Base-by-base conservation (phyloP, 2,797 vertebrate species). In the Bovichtus diacanthus region DNA sequence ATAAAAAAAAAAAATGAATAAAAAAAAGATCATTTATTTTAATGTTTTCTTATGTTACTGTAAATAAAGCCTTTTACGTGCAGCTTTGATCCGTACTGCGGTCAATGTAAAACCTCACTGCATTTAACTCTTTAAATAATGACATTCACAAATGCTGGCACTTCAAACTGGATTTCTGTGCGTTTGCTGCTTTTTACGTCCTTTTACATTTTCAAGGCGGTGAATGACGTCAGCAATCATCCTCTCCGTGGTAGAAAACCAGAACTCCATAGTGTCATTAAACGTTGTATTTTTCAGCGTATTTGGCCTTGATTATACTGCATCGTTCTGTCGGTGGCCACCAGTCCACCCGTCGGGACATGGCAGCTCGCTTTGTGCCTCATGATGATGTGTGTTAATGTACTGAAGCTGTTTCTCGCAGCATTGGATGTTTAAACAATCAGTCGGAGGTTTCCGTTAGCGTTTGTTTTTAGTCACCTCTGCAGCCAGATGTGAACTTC, bases 331-430 rank as follows among this genome's bases (percentile, higher is more conserved):
- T 69, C 31, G 36, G 27, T n/a, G 38, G n/a, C 74, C 34, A 0
- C 29, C 61, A 1, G 31, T 41, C 65, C 54, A 81, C 59, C 3
- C 46, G 67, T 49, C 12, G 0, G 68, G 46, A 34, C 9, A 1
- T 1, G 61, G 56, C 76, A 0, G 73, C 82, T 81, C 59, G 63
- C 67, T 51, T 61, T 72, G 90, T 90, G 91, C 88, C 87, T 90
- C 80, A 65, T 72, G 27, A n/a, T 47, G 50, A 66, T 21, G 58
- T 55, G 2, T 46, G 60, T 78, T 18, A 2, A 59, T 49, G 60
- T 75, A 9, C 70, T 13, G 43, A 65, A 54, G 68, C 36, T 10
- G 49, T 53, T 6, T 83, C n/a, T 56, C 54, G n/a, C 64, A 76
- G 47, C 64, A 1, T 12, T 51, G 36, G 64, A 75, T 73, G 66